Base-by-base conservation (phyloP, 1,140 invertebrate genomes). In the Aphaenogaster rudis region DNA sequence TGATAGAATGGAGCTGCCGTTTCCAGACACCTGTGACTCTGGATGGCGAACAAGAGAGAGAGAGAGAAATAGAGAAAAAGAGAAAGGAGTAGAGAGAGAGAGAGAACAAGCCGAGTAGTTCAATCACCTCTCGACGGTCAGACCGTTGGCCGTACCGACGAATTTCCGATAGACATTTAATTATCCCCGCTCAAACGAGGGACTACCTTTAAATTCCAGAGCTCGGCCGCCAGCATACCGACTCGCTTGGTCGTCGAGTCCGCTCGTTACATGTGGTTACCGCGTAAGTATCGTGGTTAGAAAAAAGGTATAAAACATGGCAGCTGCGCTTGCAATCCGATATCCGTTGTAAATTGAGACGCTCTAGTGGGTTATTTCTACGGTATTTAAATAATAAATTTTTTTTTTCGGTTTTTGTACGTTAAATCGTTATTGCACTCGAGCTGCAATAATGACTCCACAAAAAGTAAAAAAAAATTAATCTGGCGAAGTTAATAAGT, bases 111-210 rank as follows among this genome's bases (percentile, higher is more conserved):
- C 39, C 48, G 63, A 76, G 57, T 77, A 69, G 86, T 88, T 91
- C 89, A 81, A 90, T 90, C 90, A 88, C 87, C 81, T 86, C 69
- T 86, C 76, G 72, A 86, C 59, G 57, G 88, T 57, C 54, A 88
- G 72, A 85, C 50, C n/a, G 54, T 52, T 59, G 66, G 54, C 50
- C 66, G 79, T 54, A 67, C 15, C 72, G 45, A 88, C 86, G 82
- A 91, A 88, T 90, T 91, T 91, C 87, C 90, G 86, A 88, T 90
- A 88, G 84, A 91, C 82, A 90, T 91, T 91, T 90, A 90, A 90
- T 90, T 90, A 88, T 90, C 84, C 61, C 57, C 39, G 50, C 45
- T 84, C 84, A 88, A 72, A 82, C 63, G 66, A 77, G 74, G 57
- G 21, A 57, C 28, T 66, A 74, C 86, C 86, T 90, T 88, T 91